Evolutionary conservation across 1,140 invertebrate species (phyloP), one percentile per base, ranked within the genome.

Genomic region (Pogonognathellus flavescens): DNA sequence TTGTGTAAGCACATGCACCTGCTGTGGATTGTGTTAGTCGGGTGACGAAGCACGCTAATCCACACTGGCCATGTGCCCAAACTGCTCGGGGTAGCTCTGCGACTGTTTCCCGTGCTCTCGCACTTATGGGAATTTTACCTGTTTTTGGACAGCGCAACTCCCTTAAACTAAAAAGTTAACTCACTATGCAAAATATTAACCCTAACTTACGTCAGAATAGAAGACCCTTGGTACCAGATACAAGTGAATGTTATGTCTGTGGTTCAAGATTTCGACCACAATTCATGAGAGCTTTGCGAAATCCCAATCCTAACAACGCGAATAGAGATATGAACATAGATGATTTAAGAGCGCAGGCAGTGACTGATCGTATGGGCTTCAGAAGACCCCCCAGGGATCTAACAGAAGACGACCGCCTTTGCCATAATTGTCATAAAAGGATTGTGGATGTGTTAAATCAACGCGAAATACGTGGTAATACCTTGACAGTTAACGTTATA

Each of bases 11-110:
- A 9, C 4, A 22, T 22, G 59, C 22, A 62, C 59, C 59, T 62
- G 59, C 10, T 22, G 20, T 62, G 59, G 59, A 22, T 62, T 62
- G 59, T 62, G 59, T 62, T 62, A 62, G 59, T 7, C 59, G 18
- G 59, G 59, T 62, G 59, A 7, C 59, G 59, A 62, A 62, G 59
- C 59, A 62, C 18, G 59, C 8, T 62, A 62, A 62, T 22, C 59
- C 59, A 62, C 20, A n/a, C 59, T 22, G 59, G 22, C 22, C 59
- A 3, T 10, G 4, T 22, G 22, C 7, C 59, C 18, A 62, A 62
- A 22, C 59, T 7, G 18, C 18, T 62, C 59, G 59, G 59, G 59
- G 59, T 22, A n/a, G 59, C 59, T 62, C 59, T 62, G 20, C 59
- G 22, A 41, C 31, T 41, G 31, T 41, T 41, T 41, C 31, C 31